Evolutionary conservation across 2,888 invertebrate species (phyloP), one percentile per base, ranked within the genome.

Genomic region (Diarsia dahlii): DNA sequence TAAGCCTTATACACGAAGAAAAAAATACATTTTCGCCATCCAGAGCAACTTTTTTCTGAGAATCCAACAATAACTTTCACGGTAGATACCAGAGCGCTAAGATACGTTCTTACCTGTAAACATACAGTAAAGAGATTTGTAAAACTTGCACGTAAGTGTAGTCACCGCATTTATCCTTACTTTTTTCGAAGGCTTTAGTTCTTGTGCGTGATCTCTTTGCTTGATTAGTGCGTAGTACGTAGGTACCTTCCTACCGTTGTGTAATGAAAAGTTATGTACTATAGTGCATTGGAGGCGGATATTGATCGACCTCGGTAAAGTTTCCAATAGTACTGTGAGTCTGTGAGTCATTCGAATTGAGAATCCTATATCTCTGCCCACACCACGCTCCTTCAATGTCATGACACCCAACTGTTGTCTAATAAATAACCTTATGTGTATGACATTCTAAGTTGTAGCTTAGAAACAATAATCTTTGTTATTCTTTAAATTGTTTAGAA

Each of bases 251-350:
- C 13, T 63, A 76, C 69, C 12, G 76, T 92, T 88, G 85, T 89
- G 91, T 89, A 90, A 92, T 87, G 83, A 76, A 81, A 81, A 78
- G 63, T 64, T 86, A 87, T 66, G 46, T 56, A 65, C n/a, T 71
- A 63, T 67, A 76, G 83, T 88, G 88, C 83, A 88, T 74, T 84
- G 86, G 90, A 94, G 92, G 91, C 95, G 95, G 95, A 95, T 95
- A 88, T 89, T 78, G 87, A 86, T 86, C 86, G 94, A 89, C 96
- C 95, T 95, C 95, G 91, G 85, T 90, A 90, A 88, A 89, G 90
- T 93, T 94, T 92, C 90, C 90, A 91, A 90, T 85, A 84, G 76
- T 46, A 46, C 46, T 54, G 52, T 81, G 81, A 81, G 46, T 95
- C 95, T 54, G 52, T 81, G 81, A 81, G 46, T 95, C 95, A 95